Evolutionary conservation across 1,140 invertebrate species (phyloP).

Genomic region (Metaphire vulgaris): DNA sequence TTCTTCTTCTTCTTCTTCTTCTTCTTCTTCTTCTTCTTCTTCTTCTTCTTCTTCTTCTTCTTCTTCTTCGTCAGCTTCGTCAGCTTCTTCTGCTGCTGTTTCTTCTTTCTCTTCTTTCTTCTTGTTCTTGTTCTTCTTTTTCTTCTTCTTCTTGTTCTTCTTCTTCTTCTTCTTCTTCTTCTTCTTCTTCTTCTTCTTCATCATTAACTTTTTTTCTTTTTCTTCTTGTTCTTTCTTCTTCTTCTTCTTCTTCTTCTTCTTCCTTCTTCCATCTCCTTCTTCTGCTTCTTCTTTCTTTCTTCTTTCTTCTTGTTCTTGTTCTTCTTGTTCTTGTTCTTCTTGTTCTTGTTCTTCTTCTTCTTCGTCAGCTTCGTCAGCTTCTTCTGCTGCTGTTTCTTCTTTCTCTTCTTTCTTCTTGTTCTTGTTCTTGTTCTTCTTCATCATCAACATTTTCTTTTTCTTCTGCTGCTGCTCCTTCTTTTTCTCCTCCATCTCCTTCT

Average conservation of each 20-base stretch:
- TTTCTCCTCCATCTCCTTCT: not conserved
- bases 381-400: not conserved
- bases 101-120: not conserved
- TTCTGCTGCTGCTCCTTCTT: not conserved
- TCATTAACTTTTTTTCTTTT: not conserved
- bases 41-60: conserved; percentile 2
- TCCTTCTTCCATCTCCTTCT: not conserved
- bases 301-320: not conserved
- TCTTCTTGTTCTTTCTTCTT: not conserved
- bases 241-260: no score
- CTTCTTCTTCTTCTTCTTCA: not conserved
- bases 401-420: not conserved
- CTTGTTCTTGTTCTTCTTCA: not conserved
- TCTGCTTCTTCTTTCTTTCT: not conserved
- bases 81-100: not conserved
- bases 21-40: conserved; percentile 2
- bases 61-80: not conserved
- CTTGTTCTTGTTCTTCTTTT: not conserved
- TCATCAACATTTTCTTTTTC: not conserved
- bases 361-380: not conserved
- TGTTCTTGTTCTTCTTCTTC: not conserved
- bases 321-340: not conserved
- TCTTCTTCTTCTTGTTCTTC: not conserved
- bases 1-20: conserved; percentile 3
- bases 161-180: conserved; percentile 3